Base-by-base conservation (phyloP, 2,888 invertebrate genomes). In the Yponomeuta cagnagella region DNA sequence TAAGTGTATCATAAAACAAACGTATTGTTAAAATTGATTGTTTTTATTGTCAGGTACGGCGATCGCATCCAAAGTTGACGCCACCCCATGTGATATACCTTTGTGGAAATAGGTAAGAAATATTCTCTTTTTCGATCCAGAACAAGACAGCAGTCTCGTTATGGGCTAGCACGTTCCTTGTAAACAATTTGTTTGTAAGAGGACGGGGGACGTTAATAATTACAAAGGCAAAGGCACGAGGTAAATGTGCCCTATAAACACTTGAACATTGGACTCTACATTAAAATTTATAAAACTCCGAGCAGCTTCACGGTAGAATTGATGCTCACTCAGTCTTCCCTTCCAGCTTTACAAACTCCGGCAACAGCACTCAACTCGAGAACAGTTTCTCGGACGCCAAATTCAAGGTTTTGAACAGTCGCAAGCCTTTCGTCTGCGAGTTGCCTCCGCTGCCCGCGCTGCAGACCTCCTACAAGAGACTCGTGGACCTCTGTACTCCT, bases 401-500 rank as follows among this genome's bases (percentile, higher is more conserved):
- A 15, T 58, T 58, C 15, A 58, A 58, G 8, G 52, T 58, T 2
- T 8, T 58, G 15, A 15, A 58, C 52, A 12, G 52, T 12, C 12
- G 15, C 3, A 58, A 58, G 15, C 52, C 52, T 58, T 58, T 58
- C 8, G 52, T 58, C 15, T 58, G 52, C 52, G 52, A 58, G 52
- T 15, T 92, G n/a, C 90, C 90, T 0, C 78, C 89, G 1, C 79
- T 92, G 1, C 70, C 78, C 2, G 76, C 84, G 1, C 77, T 93
- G 63, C 86, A 87, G 71, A 77, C 85, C 1, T 84, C 92, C 0
- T 95, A 93, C 82, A 89, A 93, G 76, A 96, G 96, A 81, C 93
- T 97, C 43, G 91, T 95, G 48, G 95, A 96, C 52, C 84, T 97
- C 2, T 97, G 96, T 80, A 95, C 95, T 43, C 96, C 97, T n/a